Evolutionary conservation across 2,797 vertebrate species (phyloP).

Genomic region (Mareca strepera): DNA sequence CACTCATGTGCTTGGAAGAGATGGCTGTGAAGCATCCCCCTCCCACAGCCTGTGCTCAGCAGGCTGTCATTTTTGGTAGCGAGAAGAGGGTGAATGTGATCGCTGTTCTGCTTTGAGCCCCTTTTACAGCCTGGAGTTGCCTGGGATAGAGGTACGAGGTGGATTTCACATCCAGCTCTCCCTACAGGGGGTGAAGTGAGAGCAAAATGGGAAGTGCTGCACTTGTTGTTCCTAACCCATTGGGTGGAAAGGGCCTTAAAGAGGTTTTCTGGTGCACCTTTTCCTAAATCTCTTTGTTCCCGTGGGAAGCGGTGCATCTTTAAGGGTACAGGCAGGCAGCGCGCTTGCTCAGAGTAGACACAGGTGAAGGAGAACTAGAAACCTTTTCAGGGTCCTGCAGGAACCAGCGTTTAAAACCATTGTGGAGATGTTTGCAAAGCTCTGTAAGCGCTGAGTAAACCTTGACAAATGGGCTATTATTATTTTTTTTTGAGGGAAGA

Average conservation of each 20-base stretch:
- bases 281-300: neutral
- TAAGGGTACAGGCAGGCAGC: neutral
- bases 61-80: neutral
- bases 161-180: neutral
- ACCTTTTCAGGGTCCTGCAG: neutral
- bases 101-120: neutral
- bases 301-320: neutral
- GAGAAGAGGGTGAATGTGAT: neutral
- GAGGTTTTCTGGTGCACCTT: neutral
- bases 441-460: neutral
- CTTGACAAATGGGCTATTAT: neutral
- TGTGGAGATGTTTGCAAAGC: neutral
- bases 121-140: neutral
- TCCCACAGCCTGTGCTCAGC: slow-evolving; percentile 40
- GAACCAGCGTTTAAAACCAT: neutral
- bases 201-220: neutral
- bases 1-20: neutral
- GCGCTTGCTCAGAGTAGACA: neutral
- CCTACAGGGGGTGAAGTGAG: neutral
- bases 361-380: neutral
- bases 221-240: neutral
- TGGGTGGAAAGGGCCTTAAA: neutral
- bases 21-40: neutral
- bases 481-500: neutral
- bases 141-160: neutral